These are phyloP conservation scores for Falcunculus frontatus DNA, from an alignment of 2,113 vertebrate genomes.

Conservation along the genomic window DNA sequence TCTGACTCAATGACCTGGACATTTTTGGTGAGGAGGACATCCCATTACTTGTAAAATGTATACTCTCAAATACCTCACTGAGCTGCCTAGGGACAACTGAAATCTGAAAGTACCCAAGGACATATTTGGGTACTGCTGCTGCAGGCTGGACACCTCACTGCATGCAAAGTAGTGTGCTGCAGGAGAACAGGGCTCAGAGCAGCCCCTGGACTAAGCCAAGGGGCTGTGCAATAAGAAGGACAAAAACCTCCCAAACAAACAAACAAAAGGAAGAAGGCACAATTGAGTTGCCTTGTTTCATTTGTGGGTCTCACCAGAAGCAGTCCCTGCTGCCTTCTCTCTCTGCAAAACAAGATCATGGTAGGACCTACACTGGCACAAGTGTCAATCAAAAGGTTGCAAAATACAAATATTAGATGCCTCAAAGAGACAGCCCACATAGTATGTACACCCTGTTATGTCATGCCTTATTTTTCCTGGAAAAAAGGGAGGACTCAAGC, in stretches of 20 bases:
- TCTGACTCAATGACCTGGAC: neutral
- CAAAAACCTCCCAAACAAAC: neutral
- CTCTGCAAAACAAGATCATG: neutral
- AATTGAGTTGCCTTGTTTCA: neutral
- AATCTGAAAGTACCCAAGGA: neutral
- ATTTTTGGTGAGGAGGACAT: neutral
- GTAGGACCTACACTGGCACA: rapidly evolving
- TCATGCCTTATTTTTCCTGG: neutral
- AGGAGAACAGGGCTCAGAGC: neutral
- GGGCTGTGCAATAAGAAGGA: neutral
- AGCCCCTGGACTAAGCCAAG: neutral
- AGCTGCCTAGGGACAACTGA: neutral
- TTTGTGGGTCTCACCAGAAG: neutral
- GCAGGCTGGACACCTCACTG: neutral
- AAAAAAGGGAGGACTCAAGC: neutral
- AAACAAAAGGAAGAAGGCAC: neutral
- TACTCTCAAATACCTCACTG: neutral
- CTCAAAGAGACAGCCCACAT: neutral
- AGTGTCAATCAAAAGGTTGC: neutral
- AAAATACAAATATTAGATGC: neutral
- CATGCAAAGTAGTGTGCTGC: neutral
- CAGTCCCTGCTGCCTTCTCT: neutral
- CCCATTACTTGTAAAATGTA: neutral
- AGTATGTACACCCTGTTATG: neutral
- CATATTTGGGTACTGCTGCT: neutral